A percentile compares a stretch with the other conserved stretches of the same genome.
Evolutionary conservation across 2,888 invertebrate species (phyloP).

Genomic region (Drosophila testacea): DNA sequence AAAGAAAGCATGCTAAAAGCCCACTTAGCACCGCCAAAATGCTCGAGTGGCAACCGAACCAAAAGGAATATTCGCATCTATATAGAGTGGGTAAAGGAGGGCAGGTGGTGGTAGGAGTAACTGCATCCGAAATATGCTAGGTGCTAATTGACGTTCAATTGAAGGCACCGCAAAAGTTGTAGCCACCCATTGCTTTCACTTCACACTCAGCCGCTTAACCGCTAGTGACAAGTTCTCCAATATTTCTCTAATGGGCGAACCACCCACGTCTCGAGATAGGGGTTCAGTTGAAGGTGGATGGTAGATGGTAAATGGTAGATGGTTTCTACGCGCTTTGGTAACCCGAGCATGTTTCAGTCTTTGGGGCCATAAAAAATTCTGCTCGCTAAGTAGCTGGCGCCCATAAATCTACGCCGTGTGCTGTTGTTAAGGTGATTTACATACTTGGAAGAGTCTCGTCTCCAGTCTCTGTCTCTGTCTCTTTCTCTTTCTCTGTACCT

Average conservation of each 20-base stretch:
- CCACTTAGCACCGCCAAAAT: conserved; percentile 36
- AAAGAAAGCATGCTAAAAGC: conserved; percentile 37
- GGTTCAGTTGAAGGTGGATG: not conserved
- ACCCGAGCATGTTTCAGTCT: conserved; percentile 48
- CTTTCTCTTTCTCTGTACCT: not conserved
- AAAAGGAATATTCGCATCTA: conserved; percentile 15
- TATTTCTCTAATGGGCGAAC: conserved; percentile 28
- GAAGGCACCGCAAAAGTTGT: conserved; percentile 20
- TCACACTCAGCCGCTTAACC: conserved; percentile 18
- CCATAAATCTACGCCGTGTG: conserved; percentile 71
- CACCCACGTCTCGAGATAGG: conserved; percentile 30
- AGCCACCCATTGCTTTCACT: conserved; percentile 47
- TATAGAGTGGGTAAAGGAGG: too few species aligned
- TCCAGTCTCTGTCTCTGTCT: conserved; percentile 1
- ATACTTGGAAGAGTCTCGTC: conserved; percentile 50
- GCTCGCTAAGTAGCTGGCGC: conserved; percentile 68
- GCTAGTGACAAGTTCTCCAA: conserved; percentile 49
- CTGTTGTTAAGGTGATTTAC: conserved; percentile 73
- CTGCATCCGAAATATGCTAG: conserved; percentile 36
- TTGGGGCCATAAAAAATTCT: conserved; percentile 66
- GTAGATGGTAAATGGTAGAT: not conserved
- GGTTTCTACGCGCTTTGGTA: conserved; percentile 36
- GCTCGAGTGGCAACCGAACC: conserved; percentile 10
- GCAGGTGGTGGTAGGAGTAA: not conserved
- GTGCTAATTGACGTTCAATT: conserved; percentile 56